A percentile compares a stretch with the other conserved stretches of the same genome.
These are phyloP conservation scores for Oncorhynchus keta DNA, from an alignment of 2,113 vertebrate species.

Conservation along the genomic window DNA sequence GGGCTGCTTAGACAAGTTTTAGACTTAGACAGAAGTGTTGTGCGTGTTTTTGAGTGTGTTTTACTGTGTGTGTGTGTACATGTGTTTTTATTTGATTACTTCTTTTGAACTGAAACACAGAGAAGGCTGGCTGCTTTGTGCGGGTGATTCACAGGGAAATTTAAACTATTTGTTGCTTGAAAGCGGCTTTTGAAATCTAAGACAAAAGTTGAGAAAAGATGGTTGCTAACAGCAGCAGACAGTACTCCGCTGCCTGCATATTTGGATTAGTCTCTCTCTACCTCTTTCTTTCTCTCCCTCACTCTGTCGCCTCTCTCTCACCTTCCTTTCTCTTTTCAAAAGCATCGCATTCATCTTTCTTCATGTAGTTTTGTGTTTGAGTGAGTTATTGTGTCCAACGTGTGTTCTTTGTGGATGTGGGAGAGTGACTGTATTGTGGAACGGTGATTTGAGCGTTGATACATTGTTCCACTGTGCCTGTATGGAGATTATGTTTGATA, in stretches of 20 bases:
- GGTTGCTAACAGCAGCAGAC: slow-evolving; percentile 53
- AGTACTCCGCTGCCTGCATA: slow-evolving; percentile 38
- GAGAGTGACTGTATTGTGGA: slow-evolving; percentile 50
- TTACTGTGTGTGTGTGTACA: slow-evolving; percentile 4
- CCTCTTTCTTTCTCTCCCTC: slow-evolving; percentile 15
- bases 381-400: slow-evolving; percentile 56
- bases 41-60: not conserved
- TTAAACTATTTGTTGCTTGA: slow-evolving; percentile 62
- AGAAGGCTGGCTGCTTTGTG: slow-evolving; percentile 35
- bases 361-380: slow-evolving; percentile 46
- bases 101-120: slow-evolving; percentile 41
- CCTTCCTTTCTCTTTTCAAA: slow-evolving; percentile 33
- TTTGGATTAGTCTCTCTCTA: slow-evolving; percentile 36
- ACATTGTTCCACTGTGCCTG: slow-evolving; percentile 33
- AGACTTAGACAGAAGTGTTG: not conserved
- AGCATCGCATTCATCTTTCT: slow-evolving; percentile 32
- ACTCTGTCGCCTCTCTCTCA: not conserved
- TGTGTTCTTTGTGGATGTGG: slow-evolving; percentile 50
- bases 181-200: slow-evolving; percentile 69
- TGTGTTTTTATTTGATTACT: slow-evolving; percentile 48
- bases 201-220: slow-evolving; percentile 57
- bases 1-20: not conserved
- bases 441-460: slow-evolving; percentile 33
- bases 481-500: slow-evolving; percentile 26
- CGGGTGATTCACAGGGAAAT: slow-evolving; percentile 53